phyloP scores from a whole-genome alignment of 2,888 invertebrate species.

The Nomada goodeniana region DNA sequence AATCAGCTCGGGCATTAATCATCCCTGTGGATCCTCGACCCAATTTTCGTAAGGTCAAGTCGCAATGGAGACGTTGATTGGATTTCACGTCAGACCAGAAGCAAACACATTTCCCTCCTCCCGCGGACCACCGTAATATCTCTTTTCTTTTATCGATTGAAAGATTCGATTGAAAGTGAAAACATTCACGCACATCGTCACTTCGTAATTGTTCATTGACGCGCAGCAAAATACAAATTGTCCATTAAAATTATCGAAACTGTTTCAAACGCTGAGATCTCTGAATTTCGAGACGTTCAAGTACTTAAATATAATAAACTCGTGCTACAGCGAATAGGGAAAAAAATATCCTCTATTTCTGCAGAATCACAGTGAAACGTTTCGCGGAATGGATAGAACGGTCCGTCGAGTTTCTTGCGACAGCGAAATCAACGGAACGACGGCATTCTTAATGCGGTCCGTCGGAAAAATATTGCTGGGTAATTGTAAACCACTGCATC shows the following conservation, averaged over 20 bases:
- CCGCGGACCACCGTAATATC: slow-evolving; percentile 41
- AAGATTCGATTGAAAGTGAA: background rate
- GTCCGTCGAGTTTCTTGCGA: slow-evolving; percentile 8
- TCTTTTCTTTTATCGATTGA: slow-evolving; percentile 9
- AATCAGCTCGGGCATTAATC: slow-evolving; percentile 83
- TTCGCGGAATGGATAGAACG: slow-evolving; percentile 3
- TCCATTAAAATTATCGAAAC: background rate
- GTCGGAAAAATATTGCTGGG: slow-evolving; percentile 63
- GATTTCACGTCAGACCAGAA: slow-evolving; percentile 75
- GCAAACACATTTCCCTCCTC: slow-evolving; percentile 73
- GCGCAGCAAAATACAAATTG: background rate
- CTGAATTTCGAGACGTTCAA: background rate
- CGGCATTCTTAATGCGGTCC: slow-evolving; percentile 48
- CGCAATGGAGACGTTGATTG: slow-evolving; percentile 81
- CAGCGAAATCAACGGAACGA: slow-evolving; percentile 32
- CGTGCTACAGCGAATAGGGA: background rate
- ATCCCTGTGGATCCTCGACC: slow-evolving; percentile 80
- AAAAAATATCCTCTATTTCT: background rate
- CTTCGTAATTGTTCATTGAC: background rate
- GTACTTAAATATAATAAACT: background rate
- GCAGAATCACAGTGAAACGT: background rate
- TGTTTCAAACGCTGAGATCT: background rate
- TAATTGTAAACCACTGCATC: slow-evolving; percentile 71
- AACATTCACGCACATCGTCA: background rate
- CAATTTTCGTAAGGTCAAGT: slow-evolving; percentile 81